Evolutionary conservation across 1,140 invertebrate genomes (phyloP).

Genomic region (Battus philenor): DNA sequence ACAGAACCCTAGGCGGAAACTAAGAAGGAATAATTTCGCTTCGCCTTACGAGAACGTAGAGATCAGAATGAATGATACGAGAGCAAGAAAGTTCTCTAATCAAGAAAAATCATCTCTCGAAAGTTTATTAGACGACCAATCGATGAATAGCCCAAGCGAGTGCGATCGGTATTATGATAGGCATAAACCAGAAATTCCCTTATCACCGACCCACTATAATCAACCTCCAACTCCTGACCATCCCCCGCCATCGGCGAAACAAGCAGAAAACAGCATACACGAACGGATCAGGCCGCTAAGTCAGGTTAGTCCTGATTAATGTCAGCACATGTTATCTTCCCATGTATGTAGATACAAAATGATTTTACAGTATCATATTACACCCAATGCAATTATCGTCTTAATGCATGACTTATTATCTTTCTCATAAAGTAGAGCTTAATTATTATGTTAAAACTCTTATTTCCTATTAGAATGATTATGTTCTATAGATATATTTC

Average conservation of each 20-base stretch:
- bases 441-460: too few relatives aligned
- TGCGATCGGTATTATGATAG: conserved; percentile 59
- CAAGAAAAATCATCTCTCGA: conserved; percentile 80
- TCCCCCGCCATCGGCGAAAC: conserved; percentile 93
- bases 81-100: conserved; percentile 61
- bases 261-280: conserved; percentile 92
- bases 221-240: conserved; percentile 96
- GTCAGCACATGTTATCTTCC: not conserved
- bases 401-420: not conserved
- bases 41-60: conserved; percentile 79
- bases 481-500: too few relatives aligned
- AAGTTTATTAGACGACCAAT: conserved; percentile 77
- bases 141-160: conserved; percentile 64
- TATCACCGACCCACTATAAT: conserved; percentile 91
- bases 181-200: conserved; percentile 73
- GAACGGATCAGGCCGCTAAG: conserved; percentile 92
- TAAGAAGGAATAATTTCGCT: conserved; percentile 79
- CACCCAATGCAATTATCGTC: not conserved
- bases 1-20: conserved; percentile 83
- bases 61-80: conserved; percentile 57
- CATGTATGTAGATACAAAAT: not conserved
- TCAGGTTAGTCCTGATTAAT: conserved; percentile 81
- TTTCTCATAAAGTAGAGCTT: too few relatives aligned
- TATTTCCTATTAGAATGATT: too few relatives aligned
- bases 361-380: not conserved